Evolutionary conservation across 2,797 vertebrate genomes (phyloP).

Genomic region (Acomys russatus): DNA sequence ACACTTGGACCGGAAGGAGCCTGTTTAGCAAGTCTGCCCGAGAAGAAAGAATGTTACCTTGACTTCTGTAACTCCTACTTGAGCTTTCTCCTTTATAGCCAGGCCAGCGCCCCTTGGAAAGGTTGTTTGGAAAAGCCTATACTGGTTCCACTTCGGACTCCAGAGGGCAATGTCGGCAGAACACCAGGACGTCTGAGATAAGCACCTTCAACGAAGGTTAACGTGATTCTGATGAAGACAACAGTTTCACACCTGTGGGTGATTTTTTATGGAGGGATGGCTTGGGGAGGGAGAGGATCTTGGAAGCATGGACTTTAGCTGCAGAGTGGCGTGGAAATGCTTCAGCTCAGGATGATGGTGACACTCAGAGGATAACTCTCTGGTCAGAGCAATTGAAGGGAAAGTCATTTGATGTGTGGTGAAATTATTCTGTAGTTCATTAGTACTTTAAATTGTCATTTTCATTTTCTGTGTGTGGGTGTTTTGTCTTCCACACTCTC

Average conservation of each 20-base stretch:
- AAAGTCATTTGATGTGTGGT: neutral
- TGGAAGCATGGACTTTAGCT: neutral
- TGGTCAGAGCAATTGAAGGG: neutral
- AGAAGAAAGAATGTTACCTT: neutral
- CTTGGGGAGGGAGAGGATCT: neutral
- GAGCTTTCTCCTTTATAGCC: neutral
- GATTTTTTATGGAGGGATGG: neutral
- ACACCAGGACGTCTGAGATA: neutral
- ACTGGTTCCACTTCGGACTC: neutral
- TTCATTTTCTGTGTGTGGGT: neutral
- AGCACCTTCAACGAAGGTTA: neutral
- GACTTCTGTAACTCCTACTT: neutral
- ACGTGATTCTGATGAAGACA: constrained; percentile 11
- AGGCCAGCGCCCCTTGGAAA: neutral
- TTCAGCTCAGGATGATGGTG: neutral
- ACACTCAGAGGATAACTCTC: neutral
- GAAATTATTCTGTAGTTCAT: neutral
- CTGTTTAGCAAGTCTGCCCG: neutral
- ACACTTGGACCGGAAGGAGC: neutral
- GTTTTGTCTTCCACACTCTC: neutral
- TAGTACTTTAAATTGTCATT: neutral
- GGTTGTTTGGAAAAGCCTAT: neutral
- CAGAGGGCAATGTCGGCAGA: neutral
- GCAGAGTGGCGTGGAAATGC: neutral
- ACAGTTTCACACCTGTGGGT: neutral